phyloP scores from a whole-genome alignment of 2,888 invertebrate genomes.

The Spilosoma lubricipeda region DNA sequence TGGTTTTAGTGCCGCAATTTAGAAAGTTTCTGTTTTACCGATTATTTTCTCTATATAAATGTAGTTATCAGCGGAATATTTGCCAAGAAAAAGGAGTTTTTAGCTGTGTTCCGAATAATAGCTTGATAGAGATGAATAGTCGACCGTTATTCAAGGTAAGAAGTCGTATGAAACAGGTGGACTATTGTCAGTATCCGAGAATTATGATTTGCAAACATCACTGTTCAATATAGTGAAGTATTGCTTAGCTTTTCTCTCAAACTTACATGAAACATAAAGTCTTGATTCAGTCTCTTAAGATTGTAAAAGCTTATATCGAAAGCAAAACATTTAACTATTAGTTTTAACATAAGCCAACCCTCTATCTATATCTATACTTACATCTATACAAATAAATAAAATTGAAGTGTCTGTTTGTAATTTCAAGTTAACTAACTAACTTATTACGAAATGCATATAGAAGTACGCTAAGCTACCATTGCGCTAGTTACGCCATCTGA shows the following conservation, averaged over 20 bases:
- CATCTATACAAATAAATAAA: no score
- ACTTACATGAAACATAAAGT: not conserved
- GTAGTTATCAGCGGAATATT: not conserved
- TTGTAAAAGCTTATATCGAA: no score
- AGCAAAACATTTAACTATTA: no score
- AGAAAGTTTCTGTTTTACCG: no score
- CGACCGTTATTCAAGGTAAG: constrained; percentile 3
- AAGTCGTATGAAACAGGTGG: not conserved
- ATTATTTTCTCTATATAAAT: no score
- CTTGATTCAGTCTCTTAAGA: not conserved
- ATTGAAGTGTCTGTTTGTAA: no score
- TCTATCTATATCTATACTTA: no score
- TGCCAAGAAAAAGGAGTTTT: not conserved
- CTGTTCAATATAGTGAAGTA: not conserved
- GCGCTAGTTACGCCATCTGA: not conserved
- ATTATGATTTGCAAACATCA: not conserved
- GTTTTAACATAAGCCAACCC: no score
- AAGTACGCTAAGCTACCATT: no score
- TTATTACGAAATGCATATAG: no score
- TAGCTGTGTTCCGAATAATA: not conserved
- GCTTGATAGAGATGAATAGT: not conserved
- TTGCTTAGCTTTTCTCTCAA: not conserved
- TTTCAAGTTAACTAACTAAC: no score
- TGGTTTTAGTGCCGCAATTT: not conserved
- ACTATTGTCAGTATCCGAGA: constrained; percentile 21